phyloP scores from a whole-genome alignment of 1,140 invertebrate species.

The Tachypleus tridentatus region DNA sequence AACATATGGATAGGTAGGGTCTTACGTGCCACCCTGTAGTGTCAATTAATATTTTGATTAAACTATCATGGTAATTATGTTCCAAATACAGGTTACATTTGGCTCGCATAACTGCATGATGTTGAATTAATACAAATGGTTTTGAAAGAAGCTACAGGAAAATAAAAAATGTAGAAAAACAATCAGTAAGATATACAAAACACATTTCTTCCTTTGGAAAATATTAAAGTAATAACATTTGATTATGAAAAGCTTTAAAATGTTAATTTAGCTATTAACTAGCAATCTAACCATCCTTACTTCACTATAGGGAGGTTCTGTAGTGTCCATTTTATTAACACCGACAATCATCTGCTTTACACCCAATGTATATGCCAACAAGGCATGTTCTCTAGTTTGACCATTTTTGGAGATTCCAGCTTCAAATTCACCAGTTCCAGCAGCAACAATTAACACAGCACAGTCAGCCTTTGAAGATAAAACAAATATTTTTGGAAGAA shows the following conservation, averaged over 20 bases:
- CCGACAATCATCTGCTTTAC: slow-evolving; percentile 48
- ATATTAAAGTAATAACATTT: too few relatives aligned
- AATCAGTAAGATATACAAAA: too few relatives aligned
- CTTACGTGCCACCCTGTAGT: too few relatives aligned
- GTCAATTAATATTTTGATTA: too few relatives aligned
- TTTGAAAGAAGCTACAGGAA: too few relatives aligned
- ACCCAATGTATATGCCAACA: slow-evolving; percentile 47
- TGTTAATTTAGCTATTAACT: neutral
- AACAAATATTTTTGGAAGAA: neutral
- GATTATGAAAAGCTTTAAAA: neutral
- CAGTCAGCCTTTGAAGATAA: slow-evolving; percentile 38
- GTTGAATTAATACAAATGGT: too few relatives aligned
- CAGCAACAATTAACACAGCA: slow-evolving; percentile 45
- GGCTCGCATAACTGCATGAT: too few relatives aligned
- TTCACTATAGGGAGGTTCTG: slow-evolving; percentile 41
- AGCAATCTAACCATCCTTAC: neutral
- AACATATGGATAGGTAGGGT: too few relatives aligned
- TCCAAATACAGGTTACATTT: too few relatives aligned
- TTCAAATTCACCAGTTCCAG: slow-evolving; percentile 45
- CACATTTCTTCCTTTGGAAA: too few relatives aligned
- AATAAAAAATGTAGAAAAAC: too few relatives aligned
- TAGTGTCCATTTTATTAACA: slow-evolving; percentile 49
- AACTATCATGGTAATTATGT: too few relatives aligned
- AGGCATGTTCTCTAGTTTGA: slow-evolving; percentile 46
- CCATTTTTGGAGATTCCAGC: slow-evolving; percentile 49